These are phyloP conservation scores for Grallaria varia DNA, from an alignment of 2,113 vertebrate genomes.

Conservation along the genomic window DNA sequence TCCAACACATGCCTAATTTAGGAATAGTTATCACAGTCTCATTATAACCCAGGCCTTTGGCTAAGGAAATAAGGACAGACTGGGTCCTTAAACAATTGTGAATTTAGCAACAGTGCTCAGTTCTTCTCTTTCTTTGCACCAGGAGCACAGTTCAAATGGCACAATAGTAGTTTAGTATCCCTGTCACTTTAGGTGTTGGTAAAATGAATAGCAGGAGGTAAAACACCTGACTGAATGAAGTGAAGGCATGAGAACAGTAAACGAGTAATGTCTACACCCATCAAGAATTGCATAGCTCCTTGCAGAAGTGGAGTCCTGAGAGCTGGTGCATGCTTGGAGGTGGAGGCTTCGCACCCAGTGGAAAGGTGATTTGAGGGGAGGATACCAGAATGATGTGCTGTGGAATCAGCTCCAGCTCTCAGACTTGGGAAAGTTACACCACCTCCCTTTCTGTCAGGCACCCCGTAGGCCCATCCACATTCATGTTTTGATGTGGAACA, in stretches of 20 bases:
- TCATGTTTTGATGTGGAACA: neutral
- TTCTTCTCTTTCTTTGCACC: neutral
- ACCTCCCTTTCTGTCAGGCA: neutral
- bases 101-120: neutral
- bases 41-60: neutral
- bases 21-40: neutral
- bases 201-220: neutral
- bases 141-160: neutral
- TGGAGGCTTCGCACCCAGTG: neutral
- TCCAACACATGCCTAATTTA: neutral
- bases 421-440: neutral
- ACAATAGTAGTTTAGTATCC: neutral
- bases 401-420: neutral
- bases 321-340: neutral
- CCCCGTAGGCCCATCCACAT: neutral
- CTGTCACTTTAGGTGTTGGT: neutral
- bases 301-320: neutral
- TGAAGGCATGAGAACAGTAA: accelerated
- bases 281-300: neutral
- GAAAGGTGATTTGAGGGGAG: neutral
- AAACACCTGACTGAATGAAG: neutral
- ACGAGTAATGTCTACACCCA: neutral
- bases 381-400: neutral
- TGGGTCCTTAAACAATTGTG: neutral
- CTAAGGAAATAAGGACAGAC: neutral